These are phyloP conservation scores for Dipus sagitta DNA, from an alignment of 2,797 vertebrate species.

Conservation along the genomic window DNA sequence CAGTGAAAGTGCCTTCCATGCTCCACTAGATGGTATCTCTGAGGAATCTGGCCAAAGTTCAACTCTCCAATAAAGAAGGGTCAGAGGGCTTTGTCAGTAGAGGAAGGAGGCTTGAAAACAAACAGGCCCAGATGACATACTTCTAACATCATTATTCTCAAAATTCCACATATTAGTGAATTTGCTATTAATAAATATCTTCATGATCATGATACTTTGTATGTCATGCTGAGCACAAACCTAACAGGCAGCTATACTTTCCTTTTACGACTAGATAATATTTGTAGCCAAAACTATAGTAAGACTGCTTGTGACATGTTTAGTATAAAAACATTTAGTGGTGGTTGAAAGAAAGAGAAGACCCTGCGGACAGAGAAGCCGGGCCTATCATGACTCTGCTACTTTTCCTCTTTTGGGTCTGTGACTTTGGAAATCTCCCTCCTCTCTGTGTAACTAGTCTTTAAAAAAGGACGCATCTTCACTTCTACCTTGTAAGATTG, in stretches of 20 bases:
- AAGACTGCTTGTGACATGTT: background rate
- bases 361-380: background rate
- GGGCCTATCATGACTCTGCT: background rate
- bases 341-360: background rate
- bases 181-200: background rate
- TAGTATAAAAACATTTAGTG: background rate
- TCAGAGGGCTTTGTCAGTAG: background rate
- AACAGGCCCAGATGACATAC: background rate
- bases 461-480: background rate
- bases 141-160: background rate
- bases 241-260: background rate
- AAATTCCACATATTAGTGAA: background rate
- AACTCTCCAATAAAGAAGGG: background rate
- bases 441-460: background rate
- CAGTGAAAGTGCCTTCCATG: background rate
- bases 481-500: background rate
- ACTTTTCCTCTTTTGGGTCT: background rate
- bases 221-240: background rate
- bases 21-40: background rate
- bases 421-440: background rate
- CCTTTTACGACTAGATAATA: background rate
- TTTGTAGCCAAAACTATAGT: background rate
- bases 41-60: constrained; percentile 10
- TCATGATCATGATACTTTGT: background rate
- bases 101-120: background rate